phyloP scores from a whole-genome alignment of 2,797 vertebrate genomes.

The Ceyx erithaca region DNA sequence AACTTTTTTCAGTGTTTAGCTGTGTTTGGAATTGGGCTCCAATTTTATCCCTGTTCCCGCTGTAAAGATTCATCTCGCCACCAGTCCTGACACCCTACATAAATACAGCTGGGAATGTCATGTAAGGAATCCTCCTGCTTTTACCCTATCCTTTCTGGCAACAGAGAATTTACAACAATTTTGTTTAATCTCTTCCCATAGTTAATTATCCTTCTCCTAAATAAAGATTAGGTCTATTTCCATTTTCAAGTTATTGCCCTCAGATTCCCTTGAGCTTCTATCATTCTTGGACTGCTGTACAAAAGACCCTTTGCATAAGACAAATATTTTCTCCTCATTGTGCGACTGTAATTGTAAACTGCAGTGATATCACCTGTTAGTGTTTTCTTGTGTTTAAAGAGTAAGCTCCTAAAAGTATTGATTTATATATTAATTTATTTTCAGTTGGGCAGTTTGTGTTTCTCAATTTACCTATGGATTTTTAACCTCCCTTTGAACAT shows the following conservation, averaged over 20 bases:
- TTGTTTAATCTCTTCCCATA: background rate
- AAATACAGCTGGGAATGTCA: background rate
- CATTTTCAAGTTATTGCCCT: background rate
- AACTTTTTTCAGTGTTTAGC: background rate
- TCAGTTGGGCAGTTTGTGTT: background rate
- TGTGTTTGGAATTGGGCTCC: background rate
- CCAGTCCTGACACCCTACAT: background rate
- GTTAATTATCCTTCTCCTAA: background rate
- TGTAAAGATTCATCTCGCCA: background rate
- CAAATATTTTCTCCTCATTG: background rate
- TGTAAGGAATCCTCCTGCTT: background rate
- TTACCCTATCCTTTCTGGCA: background rate
- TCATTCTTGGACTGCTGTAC: background rate
- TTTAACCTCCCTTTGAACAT: background rate
- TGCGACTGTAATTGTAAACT: background rate
- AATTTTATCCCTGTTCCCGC: background rate
- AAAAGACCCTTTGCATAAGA: background rate
- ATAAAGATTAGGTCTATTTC: background rate
- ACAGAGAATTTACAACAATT: background rate
- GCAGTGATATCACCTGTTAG: background rate
- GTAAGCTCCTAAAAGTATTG: background rate
- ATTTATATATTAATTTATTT: background rate
- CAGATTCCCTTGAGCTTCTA: background rate
- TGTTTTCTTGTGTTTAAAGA: background rate
- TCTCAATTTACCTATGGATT: background rate